Percentiles rank a stretch among this genome's conserved stretches.
These are phyloP conservation scores for Volucella inanis DNA, from an alignment of 2,888 invertebrate genomes.

Conservation along the genomic window DNA sequence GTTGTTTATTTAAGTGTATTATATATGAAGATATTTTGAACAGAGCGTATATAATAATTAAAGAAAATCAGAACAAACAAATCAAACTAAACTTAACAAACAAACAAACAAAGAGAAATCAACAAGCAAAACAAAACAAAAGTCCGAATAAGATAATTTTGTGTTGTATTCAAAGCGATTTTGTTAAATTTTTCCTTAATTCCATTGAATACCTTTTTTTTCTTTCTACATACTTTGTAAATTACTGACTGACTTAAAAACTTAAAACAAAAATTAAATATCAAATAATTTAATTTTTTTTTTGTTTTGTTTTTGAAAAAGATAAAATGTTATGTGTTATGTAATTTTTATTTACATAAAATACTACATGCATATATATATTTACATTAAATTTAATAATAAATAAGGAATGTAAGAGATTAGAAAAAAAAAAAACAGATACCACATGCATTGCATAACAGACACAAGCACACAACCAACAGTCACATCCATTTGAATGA, in stretches of 20 bases:
- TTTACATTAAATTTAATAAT: constrained; percentile 71
- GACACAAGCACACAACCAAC: constrained; percentile 40
- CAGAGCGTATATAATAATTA: constrained; percentile 75
- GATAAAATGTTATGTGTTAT: constrained; percentile 31
- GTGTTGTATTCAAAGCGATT: constrained; percentile 40
- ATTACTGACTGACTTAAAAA: constrained; percentile 59
- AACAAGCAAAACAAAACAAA: background rate
- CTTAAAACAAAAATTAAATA: constrained; percentile 46
- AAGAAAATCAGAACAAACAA: constrained; percentile 72
- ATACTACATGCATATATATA: constrained; percentile 68
- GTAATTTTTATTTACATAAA: constrained; percentile 67
- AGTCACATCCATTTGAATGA: constrained; percentile 54
- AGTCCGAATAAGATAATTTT: constrained; percentile 62
- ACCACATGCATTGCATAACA: constrained; percentile 70
- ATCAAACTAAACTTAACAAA: constrained; percentile 49
- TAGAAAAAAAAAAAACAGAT: constrained; percentile 53
- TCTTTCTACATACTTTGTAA: constrained; percentile 51
- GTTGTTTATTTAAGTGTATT: constrained; percentile 66
- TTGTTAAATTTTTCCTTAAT: constrained; percentile 42
- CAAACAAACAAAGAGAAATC: background rate
- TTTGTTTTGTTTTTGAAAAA: constrained; percentile 38
- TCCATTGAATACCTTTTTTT: constrained; percentile 54
- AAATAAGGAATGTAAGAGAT: constrained; percentile 58
- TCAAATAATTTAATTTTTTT: constrained; percentile 47
- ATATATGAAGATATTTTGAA: constrained; percentile 77